Base-by-base conservation (phyloP, 1,140 invertebrate species). In the Phortica variegata region DNA sequence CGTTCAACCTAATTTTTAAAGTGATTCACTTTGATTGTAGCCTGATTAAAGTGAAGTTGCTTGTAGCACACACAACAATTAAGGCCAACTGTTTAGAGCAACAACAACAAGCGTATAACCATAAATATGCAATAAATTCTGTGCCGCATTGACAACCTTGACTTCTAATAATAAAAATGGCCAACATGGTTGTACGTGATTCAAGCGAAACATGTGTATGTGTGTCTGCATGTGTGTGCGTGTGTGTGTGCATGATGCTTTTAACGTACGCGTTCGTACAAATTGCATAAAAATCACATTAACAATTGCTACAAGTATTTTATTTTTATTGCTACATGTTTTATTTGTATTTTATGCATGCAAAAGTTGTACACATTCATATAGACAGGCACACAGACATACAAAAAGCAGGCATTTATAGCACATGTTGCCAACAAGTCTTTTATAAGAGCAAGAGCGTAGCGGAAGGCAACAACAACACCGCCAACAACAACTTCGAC, bases 271-370 rank as follows among this genome's bases (percentile, higher is more conserved):
- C 33, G 43, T 36, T 29, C 23, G 29, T 3, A 20, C 38, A 34
- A 31, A 62, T 68, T 68, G 63, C 65, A 68, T 68, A 68, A 68
- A 68, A 68, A 68, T 68, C 60, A 63, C 63, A 68, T 68, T 68
- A 68, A 68, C 63, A 68, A 68, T 68, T 68, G 60, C 52, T 55
- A 68, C 63, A 68, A 54, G 65, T 63, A 69, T 68, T 68, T 68
- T 68, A 68, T 68, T 68, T 68, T 68, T 68, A 68, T 68, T 66
- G 63, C 63, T 60, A 54, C 60, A 47, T 68, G 63, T 68, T 68
- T 68, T 68, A 68, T 68, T 69, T 68, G 63, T 60, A 68, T 68
- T 68, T 68, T 63, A 68, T 68, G 60, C 54, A 59, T 53, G 47
- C 54, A 56, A 59, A 56, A 48, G 34, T 34, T 44, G 39, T 20